Conservation (phyloP, 2,797 vertebrate species). For the Meda fulgida region DNA sequence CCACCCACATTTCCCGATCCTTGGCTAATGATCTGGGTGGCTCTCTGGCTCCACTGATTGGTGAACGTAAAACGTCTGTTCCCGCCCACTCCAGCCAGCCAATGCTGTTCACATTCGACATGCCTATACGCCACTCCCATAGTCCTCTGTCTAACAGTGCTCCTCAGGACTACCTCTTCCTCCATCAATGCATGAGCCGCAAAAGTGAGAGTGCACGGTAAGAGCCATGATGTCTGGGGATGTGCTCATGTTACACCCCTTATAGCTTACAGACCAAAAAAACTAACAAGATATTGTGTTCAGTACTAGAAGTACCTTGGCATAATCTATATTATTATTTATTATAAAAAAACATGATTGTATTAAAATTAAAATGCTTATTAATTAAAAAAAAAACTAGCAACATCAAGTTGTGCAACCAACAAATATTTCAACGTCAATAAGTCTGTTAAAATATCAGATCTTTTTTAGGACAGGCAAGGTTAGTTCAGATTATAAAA, state of each 20-base stretch:
- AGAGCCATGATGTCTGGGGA: conserved; percentile 53
- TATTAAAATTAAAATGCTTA: not conserved
- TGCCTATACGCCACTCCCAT: conserved; percentile 81
- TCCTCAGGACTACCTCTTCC: conserved; percentile 97
- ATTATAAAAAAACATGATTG: not conserved
- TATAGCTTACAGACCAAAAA: conserved; percentile 8
- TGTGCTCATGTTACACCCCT: conserved; percentile 19
- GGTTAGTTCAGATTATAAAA: not conserved
- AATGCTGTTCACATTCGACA: conserved; percentile 94
- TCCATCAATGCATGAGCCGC: conserved; percentile 98
- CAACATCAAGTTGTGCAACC: not conserved
- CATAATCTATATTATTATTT: not conserved
- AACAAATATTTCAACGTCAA: not conserved
- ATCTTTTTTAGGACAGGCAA: not conserved
- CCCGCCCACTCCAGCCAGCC: conserved; percentile 96
- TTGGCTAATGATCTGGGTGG: conserved; percentile 85
- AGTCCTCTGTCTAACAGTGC: conserved; percentile 89
- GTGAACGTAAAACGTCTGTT: conserved; percentile 87
- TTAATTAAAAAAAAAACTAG: not conserved
- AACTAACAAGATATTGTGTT: not conserved
- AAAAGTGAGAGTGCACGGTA: conserved; percentile 93
- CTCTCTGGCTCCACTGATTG: conserved; percentile 81
- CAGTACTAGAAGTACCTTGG: not conserved
- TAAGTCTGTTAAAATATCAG: not conserved
- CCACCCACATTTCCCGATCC: conserved; percentile 85